Conservation (phyloP, 2,888 invertebrate species). For the Drosophila sordidapex region DNA sequence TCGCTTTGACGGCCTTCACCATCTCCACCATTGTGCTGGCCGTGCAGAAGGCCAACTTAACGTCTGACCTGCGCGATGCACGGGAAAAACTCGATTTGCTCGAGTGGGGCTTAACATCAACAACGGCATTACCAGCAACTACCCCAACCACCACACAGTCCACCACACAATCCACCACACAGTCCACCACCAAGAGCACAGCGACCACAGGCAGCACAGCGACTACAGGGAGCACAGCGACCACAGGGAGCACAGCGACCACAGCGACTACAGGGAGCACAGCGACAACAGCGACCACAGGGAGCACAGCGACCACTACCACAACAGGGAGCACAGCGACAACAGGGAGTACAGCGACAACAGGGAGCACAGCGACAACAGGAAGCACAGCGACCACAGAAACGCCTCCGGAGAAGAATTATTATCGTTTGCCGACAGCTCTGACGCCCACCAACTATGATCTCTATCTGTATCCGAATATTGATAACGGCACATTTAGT, state of each 20-base stretch:
- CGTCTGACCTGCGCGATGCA: conserved; percentile 72
- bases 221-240: no score
- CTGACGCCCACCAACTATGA: conserved; percentile 89
- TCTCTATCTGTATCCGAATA: conserved; percentile 88
- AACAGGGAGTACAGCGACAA: no score
- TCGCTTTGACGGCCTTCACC: conserved; percentile 84
- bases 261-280: no score
- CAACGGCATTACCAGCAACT: conserved; percentile 8
- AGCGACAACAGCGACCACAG: no score
- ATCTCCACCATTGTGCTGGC: conserved; percentile 87
- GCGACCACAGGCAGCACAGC: no score
- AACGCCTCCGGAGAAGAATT: conserved; percentile 59
- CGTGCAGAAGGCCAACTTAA: conserved; percentile 83
- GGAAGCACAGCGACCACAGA: conserved; percentile 20
- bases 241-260: no score
- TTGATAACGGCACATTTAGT: conserved; percentile 86
- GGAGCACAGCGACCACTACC: no score
- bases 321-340: no score
- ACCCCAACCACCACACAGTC: not conserved
- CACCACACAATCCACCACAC: no score
- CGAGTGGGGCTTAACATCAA: conserved; percentile 58
- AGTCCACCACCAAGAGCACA: no score
- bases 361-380: not conserved
- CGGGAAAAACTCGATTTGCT: conserved; percentile 72
- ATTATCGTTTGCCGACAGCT: conserved; percentile 86